Conservation (phyloP, 2,797 vertebrate genomes). For the Brachymystax lenok region DNA sequence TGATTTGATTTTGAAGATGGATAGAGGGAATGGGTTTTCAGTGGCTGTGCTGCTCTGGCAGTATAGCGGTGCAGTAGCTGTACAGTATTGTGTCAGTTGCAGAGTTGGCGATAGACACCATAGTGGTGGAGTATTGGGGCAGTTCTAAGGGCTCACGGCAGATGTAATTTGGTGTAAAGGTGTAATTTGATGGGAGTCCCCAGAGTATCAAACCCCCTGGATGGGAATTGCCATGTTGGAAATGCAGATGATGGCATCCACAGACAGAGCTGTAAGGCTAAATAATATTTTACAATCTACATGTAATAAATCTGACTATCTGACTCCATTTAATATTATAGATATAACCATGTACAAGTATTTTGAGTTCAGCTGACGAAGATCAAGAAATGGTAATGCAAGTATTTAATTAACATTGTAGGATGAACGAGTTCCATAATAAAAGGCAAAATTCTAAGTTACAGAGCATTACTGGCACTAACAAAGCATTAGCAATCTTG, state of each 20-base stretch:
- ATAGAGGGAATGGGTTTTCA: conserved; percentile 70
- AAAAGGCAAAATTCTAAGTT: too few species aligned
- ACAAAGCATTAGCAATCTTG: too few species aligned
- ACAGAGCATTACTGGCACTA: too few species aligned
- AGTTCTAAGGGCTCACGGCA: conserved; percentile 57
- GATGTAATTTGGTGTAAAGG: conserved; percentile 65
- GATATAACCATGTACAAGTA: too few species aligned
- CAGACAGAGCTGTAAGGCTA: not conserved
- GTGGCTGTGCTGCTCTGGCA: conserved; percentile 59
- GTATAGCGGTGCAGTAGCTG: conserved; percentile 48
- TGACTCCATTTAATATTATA: too few species aligned
- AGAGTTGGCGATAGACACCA: conserved; percentile 15
- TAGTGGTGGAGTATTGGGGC: conserved; percentile 31
- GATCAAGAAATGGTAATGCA: too few species aligned
- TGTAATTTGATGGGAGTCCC: conserved; percentile 69
- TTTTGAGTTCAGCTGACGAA: too few species aligned
- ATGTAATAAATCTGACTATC: too few species aligned
- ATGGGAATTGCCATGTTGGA: conserved; percentile 48
- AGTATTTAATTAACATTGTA: too few species aligned
- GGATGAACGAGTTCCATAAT: too few species aligned
- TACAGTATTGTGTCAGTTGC: conserved; percentile 57
- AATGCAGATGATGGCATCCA: conserved; percentile 1
- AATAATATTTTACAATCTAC: not conserved
- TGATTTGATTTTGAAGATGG: conserved; percentile 14
- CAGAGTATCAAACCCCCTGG: conserved; percentile 55